Percentiles rank a stretch among this genome's conserved stretches.
Evolutionary conservation across 2,888 invertebrate species (phyloP).

Genomic region (Scotopteryx bipunctaria): DNA sequence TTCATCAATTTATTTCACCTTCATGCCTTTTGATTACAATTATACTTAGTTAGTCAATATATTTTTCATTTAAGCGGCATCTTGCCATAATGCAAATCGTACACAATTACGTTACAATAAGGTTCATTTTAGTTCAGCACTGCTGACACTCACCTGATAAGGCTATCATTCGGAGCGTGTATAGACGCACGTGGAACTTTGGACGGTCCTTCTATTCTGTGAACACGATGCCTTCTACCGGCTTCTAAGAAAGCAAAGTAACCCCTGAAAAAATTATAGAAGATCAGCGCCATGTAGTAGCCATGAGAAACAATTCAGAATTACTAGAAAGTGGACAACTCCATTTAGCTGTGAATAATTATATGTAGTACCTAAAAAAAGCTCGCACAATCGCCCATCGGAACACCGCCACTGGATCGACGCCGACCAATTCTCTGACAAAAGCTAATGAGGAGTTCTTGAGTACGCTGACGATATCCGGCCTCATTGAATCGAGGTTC

Average conservation of each 20-base stretch:
- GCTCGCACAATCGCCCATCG: slow-evolving; percentile 97
- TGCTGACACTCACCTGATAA: slow-evolving; percentile 80
- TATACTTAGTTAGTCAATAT: slow-evolving; percentile 45
- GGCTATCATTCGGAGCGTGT: slow-evolving; percentile 88
- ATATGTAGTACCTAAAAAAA: slow-evolving; percentile 85
- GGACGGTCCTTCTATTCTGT: slow-evolving; percentile 82
- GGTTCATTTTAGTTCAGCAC: slow-evolving; percentile 21
- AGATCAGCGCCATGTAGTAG: no score
- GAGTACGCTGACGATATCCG: slow-evolving; percentile 95
- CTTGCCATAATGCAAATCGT: slow-evolving; percentile 46
- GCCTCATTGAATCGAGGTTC: slow-evolving; percentile 96
- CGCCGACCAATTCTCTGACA: slow-evolving; percentile 95
- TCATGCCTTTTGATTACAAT: slow-evolving; percentile 49
- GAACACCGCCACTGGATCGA: slow-evolving; percentile 96
- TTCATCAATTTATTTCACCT: slow-evolving; percentile 35
- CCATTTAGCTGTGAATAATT: neutral
- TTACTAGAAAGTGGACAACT: neutral
- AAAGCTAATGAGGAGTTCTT: slow-evolving; percentile 97
- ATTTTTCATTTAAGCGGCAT: slow-evolving; percentile 43
- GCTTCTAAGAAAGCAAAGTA: slow-evolving; percentile 95
- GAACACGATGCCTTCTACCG: slow-evolving; percentile 87
- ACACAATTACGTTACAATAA: slow-evolving; percentile 42
- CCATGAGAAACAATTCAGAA: no score
- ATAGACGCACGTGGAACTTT: slow-evolving; percentile 83
- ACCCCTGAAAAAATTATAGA: slow-evolving; percentile 81